Evolutionary conservation across 2,113 vertebrate genomes (phyloP), one percentile per base, ranked within the genome.

Genomic region (Miniopterus natalensis): DNA sequence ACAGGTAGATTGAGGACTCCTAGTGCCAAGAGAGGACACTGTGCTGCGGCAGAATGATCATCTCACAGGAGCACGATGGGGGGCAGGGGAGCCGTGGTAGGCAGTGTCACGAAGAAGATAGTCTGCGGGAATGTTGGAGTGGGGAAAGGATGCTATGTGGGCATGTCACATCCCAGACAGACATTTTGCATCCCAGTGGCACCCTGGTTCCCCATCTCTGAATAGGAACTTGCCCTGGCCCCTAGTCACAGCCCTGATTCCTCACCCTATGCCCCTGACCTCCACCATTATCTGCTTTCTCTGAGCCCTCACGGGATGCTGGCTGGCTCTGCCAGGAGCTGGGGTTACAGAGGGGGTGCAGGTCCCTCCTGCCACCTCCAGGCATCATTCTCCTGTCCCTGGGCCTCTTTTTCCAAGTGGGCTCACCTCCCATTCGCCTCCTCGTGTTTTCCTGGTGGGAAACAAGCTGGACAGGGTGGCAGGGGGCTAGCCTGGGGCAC

Each of bases 111-210:
- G 61, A 42, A 59, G 29, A 6, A 59, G 40, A 49, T 4, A 7
- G 36, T 45, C 21, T 59, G 15, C 36, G 36, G 31, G 68, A 27
- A 20, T 11, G 0, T 65, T 53, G 7, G 5, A 1, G 3, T 25
- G 9, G 63, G n/a, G 8, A 61, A 1, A 75, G 66, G 49, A 17
- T 23, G 8, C 74, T 29, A 0, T 5, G 1, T 40, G 36, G 42
- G 29, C 18, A 1, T 6, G 29, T 21, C 47, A 9, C 15, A 29
- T 57, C 12, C 74, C 74, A 45, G 53, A 73, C 18, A 59, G 68
- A 59, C 40, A 31, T 31, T 20, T 45, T n/a, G 20, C 31, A 53
- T 78, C 49, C 12, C 70, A 66, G 5, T 17, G 68, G 49, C 31
- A 21, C 65, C 57, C 80, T n/a, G 5, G 68, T 73, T 27, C 71